Evolutionary conservation across 2,113 vertebrate genomes (phyloP).

Genomic region (Vombatus ursinus): DNA sequence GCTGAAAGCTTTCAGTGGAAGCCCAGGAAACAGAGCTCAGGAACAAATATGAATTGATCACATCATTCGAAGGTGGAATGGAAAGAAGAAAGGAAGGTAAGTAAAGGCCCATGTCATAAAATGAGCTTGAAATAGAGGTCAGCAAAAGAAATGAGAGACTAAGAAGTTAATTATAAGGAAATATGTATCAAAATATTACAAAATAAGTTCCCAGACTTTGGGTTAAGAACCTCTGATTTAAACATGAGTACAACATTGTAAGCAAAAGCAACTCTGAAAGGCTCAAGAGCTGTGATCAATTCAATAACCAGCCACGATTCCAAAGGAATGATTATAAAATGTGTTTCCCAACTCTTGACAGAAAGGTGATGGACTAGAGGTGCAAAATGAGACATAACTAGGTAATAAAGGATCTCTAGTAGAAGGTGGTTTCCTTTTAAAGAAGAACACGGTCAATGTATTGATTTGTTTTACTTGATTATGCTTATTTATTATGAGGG

Average conservation of each 20-base stretch:
- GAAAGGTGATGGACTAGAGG: no score
- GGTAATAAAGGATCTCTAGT: not conserved
- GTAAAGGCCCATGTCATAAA: not conserved
- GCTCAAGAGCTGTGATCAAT: not conserved
- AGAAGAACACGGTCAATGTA: not conserved
- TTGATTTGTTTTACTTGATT: not conserved
- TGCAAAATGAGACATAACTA: not conserved
- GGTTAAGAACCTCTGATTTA: not conserved
- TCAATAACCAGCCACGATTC: not conserved
- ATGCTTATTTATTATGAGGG: not conserved
- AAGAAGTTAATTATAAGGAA: no score
- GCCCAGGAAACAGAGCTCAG: not conserved
- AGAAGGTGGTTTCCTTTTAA: not conserved
- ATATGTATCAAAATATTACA: no score
- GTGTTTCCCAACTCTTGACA: not conserved
- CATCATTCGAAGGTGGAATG: not conserved
- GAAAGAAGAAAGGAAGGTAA: not conserved
- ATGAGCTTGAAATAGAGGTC: not conserved
- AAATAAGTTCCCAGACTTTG: not conserved
- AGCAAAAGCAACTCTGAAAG: not conserved
- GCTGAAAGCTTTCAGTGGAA: not conserved
- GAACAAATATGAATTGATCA: not conserved
- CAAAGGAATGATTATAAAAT: not conserved
- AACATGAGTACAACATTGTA: no score
- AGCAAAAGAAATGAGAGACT: not conserved